Conservation (phyloP, 2,797 vertebrate genomes). For the Arctocebus calabarensis region DNA sequence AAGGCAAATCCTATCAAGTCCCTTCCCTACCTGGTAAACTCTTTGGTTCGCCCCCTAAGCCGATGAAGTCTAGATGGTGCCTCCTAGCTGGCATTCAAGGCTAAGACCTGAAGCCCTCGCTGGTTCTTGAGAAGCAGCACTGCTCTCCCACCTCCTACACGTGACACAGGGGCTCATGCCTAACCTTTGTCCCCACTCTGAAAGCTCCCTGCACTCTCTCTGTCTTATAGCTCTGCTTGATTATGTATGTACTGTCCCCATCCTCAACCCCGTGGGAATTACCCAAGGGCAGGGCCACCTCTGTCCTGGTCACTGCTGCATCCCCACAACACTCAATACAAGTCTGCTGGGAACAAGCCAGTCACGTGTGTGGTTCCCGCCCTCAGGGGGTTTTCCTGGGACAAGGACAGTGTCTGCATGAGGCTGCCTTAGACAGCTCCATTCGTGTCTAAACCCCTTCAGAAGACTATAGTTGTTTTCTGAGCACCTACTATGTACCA, state of each 20-base stretch:
- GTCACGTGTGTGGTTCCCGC: background rate
- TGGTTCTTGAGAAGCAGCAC: fast-evolving
- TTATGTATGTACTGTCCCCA: background rate
- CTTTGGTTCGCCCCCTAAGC: background rate
- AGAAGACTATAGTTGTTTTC: background rate
- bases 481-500: constrained; percentile 67
- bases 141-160: background rate
- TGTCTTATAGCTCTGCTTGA: background rate
- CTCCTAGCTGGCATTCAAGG: background rate
- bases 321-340: background rate
- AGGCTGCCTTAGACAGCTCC: background rate
- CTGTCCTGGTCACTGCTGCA: background rate
- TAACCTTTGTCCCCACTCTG: background rate
- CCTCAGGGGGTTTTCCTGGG: background rate
- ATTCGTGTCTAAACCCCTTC: background rate
- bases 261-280: fast-evolving
- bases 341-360: background rate
- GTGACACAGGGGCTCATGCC: background rate
- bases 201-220: background rate
- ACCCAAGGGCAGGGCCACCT: background rate
- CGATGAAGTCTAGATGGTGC: background rate
- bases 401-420: background rate
- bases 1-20: background rate
- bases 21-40: background rate
- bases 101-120: background rate